Base-by-base conservation (phyloP, 1,140 invertebrate species). In the Trachymyrmex septentrionalis region DNA sequence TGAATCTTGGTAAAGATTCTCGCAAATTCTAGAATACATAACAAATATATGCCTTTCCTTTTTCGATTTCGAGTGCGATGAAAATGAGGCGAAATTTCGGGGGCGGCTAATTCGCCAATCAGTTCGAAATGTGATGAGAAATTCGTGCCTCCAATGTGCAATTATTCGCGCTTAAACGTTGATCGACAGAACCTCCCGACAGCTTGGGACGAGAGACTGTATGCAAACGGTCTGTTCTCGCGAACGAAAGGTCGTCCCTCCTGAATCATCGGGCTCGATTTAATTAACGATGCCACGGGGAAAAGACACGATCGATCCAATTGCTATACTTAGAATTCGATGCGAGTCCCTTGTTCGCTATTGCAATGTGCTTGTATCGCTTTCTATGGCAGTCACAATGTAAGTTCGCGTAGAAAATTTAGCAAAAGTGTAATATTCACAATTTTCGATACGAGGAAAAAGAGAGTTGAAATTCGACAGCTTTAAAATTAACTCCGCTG, bases 181-280 rank as follows among this genome's bases (percentile, higher is more conserved):
- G 86, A 69, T 71, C 53, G 82, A n/a, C 48, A 80, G 59, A 72
- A 75, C 16, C 61, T 71, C 61, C 66, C 82, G 86, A 87, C 80
- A 90, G 63, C 72, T 76, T 81, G 48, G 88, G 66, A 90, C 82
- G 88, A 73, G 64, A 63, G 63, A 69, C 84, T 34, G 71, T 78
- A 73, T 66, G 88, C 88, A 86, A 88, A 80, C 82, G 76, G 76
- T 69, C 75, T 76, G 81, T 88, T 72, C 86, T 38, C 72, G 80
- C 27, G 34, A 76, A 27, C 89, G 53, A 90, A 91, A 91, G 89
- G 87, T 88, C 90, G 80, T 78, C 77, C 80, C 87, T 89, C 64
- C 85, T 88, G 89, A 91, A 91, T 88, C 87, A 91, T 80, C 85
- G 63, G 73, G 61, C 85, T 88, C 78, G 81, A 91, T 91, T 91